Evolutionary conservation across 2,888 invertebrate species (phyloP).

Genomic region (Poecilobothrus nobilitatus): DNA sequence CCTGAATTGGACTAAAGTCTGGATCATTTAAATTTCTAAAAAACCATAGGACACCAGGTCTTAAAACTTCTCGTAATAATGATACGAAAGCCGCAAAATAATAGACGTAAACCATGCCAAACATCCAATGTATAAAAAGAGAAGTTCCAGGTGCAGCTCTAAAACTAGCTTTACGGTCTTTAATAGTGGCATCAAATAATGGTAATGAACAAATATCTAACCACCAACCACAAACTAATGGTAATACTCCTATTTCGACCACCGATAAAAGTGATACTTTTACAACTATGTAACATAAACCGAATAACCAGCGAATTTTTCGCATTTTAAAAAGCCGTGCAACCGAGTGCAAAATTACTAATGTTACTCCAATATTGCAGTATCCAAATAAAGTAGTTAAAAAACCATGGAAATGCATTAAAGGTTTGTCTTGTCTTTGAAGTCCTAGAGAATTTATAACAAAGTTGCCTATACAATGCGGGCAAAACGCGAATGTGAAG

Average conservation of each 20-base stretch:
- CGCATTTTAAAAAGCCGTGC: constrained; percentile 73
- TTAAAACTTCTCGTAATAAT: constrained; percentile 81
- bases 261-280: constrained; percentile 90
- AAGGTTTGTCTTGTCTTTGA: constrained; percentile 39
- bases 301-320: constrained; percentile 74
- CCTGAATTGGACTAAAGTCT: constrained; percentile 97
- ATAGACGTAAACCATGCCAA: constrained; percentile 98
- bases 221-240: constrained; percentile 98
- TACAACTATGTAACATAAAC: constrained; percentile 73
- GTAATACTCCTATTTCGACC: constrained; percentile 94
- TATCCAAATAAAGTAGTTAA: constrained; percentile 91
- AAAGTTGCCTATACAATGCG: constrained; percentile 88
- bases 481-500: constrained; percentile 92
- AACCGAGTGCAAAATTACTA: constrained; percentile 76
- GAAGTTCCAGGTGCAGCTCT: constrained; percentile 89
- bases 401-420: constrained; percentile 85
- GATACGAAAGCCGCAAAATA: constrained; percentile 97
- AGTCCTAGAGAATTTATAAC: constrained; percentile 62
- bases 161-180: constrained; percentile 80
- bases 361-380: constrained; percentile 72
- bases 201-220: constrained; percentile 93
- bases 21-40: constrained; percentile 96
- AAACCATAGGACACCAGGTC: constrained; percentile 98
- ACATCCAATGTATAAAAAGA: constrained; percentile 97
- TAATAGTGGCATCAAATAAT: constrained; percentile 81